Conservation (phyloP, 2,113 vertebrate genomes). For the Myotis davidii region DNA sequence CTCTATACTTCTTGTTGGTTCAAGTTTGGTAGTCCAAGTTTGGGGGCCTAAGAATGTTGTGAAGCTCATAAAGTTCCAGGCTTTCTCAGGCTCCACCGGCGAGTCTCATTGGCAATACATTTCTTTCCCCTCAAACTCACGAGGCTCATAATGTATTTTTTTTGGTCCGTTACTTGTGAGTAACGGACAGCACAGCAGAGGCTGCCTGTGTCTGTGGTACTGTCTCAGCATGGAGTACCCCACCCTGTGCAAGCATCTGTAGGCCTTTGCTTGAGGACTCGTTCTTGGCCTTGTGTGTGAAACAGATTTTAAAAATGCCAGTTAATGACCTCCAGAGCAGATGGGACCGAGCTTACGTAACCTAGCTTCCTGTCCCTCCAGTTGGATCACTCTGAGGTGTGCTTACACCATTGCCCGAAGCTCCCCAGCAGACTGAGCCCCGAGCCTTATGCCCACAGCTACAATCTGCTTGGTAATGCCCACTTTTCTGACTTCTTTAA, state of each 20-base stretch:
- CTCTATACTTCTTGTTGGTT: not conserved
- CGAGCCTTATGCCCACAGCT: not conserved
- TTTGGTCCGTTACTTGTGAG: not conserved
- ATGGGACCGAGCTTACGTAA: not conserved
- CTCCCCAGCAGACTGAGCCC: not conserved
- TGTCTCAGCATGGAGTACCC: not conserved
- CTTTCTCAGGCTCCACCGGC: not conserved
- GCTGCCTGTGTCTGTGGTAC: not conserved
- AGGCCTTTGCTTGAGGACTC: not conserved
- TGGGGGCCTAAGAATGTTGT: not conserved
- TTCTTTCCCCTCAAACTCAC: not conserved
- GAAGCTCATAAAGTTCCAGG: not conserved
- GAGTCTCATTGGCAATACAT: not conserved
- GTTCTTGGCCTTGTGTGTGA: not conserved
- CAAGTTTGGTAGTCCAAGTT: not conserved
- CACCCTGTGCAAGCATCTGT: not conserved
- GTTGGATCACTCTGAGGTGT: not conserved
- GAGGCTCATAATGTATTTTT: not conserved
- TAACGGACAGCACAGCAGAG: not conserved
- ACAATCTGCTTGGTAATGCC: not conserved
- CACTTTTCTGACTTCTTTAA: not conserved
- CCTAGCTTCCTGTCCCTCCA: not conserved
- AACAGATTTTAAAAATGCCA: not conserved
- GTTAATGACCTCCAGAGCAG: not conserved
- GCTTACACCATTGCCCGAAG: not conserved